phyloP scores from a whole-genome alignment of 2,888 invertebrate genomes.

The Yponomeuta cagnagella region DNA sequence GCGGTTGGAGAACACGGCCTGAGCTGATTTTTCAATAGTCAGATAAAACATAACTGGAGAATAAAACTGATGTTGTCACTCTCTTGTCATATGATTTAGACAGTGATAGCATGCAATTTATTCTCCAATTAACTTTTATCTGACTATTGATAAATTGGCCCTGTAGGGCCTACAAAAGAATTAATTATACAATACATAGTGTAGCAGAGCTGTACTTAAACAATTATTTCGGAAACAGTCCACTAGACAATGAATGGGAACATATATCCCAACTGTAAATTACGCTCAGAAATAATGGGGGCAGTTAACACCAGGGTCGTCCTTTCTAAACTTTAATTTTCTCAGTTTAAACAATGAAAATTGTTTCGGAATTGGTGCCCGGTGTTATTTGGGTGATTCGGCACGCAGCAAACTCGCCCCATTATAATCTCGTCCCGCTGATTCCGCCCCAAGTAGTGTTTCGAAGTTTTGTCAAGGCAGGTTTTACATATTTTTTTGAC shows the following conservation, averaged over 20 bases:
- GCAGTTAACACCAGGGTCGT: neutral
- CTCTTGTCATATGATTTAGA: too few relatives aligned
- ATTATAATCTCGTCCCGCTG: neutral
- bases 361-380: conserved; percentile 11
- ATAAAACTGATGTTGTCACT: too few relatives aligned
- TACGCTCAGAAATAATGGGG: neutral
- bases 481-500: too few relatives aligned
- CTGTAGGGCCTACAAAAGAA: too few relatives aligned
- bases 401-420: neutral
- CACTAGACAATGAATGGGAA: neutral
- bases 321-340: conserved; percentile 6
- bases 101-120: too few relatives aligned
- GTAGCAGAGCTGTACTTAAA: neutral
- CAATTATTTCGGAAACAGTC: neutral
- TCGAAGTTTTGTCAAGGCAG: neutral
- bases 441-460: neutral
- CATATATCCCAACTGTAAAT: neutral
- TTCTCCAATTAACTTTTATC: too few relatives aligned
- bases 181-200: too few relatives aligned
- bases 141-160: too few relatives aligned
- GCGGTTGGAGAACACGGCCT: too few relatives aligned
- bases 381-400: neutral
- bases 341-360: conserved; percentile 11
- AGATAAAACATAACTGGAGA: too few relatives aligned
- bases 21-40: too few relatives aligned